Conservation (phyloP, 2,888 invertebrate species). For the Microctonus aethiopoides region DNA sequence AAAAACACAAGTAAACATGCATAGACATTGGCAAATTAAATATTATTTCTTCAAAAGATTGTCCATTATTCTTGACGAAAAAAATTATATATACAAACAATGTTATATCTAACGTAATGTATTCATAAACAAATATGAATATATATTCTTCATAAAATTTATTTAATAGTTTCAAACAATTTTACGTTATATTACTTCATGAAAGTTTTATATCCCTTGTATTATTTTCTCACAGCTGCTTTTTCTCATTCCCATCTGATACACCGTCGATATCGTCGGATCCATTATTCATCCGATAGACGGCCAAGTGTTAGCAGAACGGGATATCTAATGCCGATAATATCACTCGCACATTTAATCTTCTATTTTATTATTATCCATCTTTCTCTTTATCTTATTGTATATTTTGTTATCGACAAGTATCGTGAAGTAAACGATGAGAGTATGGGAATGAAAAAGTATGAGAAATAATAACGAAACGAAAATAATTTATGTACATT, state of each 20-base stretch:
- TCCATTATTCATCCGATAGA: conserved; percentile 37
- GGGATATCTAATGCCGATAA: conserved; percentile 44
- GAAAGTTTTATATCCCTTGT: not conserved
- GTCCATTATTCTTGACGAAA: too few species aligned
- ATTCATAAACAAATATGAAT: not conserved
- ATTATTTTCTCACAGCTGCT: not conserved
- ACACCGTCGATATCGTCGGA: conserved; percentile 30
- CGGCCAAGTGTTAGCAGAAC: conserved; percentile 20
- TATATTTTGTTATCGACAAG: conserved; percentile 29
- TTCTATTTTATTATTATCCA: not conserved
- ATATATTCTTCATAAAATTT: not conserved
- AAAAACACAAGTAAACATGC: not conserved
- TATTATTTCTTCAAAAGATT: too few species aligned
- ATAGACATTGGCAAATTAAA: not conserved
- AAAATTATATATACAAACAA: not conserved
- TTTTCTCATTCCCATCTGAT: too few species aligned
- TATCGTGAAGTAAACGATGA: too few species aligned
- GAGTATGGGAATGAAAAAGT: not conserved
- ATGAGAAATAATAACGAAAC: not conserved
- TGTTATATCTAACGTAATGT: not conserved
- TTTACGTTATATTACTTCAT: not conserved
- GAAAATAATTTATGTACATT: not conserved
- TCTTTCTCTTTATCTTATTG: conserved; percentile 9
- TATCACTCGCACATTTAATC: conserved; percentile 33
- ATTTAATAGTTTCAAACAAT: not conserved